Percentiles rank a stretch among this genome's conserved stretches.
phyloP scores from a whole-genome alignment of 1,140 invertebrate genomes.

The Ptiloglossa arizonensis region DNA sequence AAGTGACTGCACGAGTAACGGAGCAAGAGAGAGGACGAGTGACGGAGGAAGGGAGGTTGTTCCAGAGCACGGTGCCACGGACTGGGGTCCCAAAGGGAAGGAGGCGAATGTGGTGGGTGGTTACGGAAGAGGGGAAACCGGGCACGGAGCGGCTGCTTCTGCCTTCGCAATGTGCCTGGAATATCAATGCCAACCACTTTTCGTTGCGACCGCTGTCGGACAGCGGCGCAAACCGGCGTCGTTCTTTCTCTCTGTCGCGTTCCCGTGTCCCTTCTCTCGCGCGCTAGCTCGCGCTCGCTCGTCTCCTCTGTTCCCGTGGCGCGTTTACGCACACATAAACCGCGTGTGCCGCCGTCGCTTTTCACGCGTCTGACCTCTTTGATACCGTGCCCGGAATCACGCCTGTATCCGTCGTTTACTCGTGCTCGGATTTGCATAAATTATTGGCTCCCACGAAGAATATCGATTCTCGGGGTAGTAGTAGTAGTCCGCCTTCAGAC shows the following conservation, averaged over 20 bases:
- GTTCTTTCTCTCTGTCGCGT: not conserved
- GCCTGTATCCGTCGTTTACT: constrained; percentile 18
- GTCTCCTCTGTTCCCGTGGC: too few species aligned
- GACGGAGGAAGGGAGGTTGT: constrained; percentile 38
- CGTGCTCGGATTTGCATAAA: constrained; percentile 45
- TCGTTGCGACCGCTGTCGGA: constrained; percentile 55
- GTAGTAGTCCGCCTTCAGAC: too few species aligned
- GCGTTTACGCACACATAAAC: not conserved
- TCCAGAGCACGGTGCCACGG: constrained; percentile 16
- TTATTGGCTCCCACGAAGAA: constrained; percentile 16
- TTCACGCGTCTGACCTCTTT: constrained; percentile 51
- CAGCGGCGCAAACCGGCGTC: constrained; percentile 49
- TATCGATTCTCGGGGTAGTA: constrained; percentile 35
- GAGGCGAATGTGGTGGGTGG: constrained; percentile 35
- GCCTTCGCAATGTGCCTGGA: constrained; percentile 73
- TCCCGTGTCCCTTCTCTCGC: not conserved
- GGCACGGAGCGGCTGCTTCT: constrained; percentile 65
- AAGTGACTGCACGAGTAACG: too few species aligned
- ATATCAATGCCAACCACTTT: constrained; percentile 77
- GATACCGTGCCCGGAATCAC: constrained; percentile 44
- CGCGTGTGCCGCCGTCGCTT: constrained; percentile 9
- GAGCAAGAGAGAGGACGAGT: not conserved
- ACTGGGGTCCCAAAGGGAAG: constrained; percentile 31
- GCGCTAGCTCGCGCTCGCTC: too few species aligned
- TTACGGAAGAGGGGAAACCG: constrained; percentile 56